phyloP scores from a whole-genome alignment of 2,888 invertebrate species.

The Tolmerus cingulatus region DNA sequence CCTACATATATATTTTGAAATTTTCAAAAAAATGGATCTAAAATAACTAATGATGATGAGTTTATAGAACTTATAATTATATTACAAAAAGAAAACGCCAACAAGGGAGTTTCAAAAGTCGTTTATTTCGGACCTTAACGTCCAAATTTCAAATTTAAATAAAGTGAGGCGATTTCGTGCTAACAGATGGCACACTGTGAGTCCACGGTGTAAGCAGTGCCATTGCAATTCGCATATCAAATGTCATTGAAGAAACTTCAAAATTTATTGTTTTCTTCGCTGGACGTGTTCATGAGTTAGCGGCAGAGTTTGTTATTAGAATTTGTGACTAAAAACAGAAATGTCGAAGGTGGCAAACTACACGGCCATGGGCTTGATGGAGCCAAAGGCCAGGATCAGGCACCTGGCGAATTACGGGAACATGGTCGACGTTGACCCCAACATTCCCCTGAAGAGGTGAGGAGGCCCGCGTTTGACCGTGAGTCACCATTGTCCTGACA shows the following conservation, averaged over 20 bases:
- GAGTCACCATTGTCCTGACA: not conserved
- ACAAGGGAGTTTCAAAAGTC: too few relatives aligned
- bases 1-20: too few relatives aligned
- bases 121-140: too few relatives aligned
- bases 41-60: too few relatives aligned
- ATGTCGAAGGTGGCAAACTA: slow-evolving; percentile 51
- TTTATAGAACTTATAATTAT: too few relatives aligned
- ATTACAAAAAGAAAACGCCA: too few relatives aligned
- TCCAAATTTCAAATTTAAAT: too few relatives aligned
- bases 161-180: too few relatives aligned
- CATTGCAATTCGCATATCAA: not conserved
- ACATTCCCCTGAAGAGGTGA: slow-evolving; percentile 80
- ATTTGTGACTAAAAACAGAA: not conserved
- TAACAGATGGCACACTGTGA: too few relatives aligned
- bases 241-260: not conserved
- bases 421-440: slow-evolving; percentile 75
- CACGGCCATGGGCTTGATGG: slow-evolving; percentile 64
- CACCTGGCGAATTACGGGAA: slow-evolving; percentile 74
- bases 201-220: not conserved
- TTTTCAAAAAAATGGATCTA: too few relatives aligned
- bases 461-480: not conserved
- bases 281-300: not conserved
- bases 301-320: not conserved
- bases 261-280: slow-evolving; percentile 8
- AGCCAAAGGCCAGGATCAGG: slow-evolving; percentile 74